Conservation (phyloP, 1,140 invertebrate species). For the Ostrea denselamellosa region DNA sequence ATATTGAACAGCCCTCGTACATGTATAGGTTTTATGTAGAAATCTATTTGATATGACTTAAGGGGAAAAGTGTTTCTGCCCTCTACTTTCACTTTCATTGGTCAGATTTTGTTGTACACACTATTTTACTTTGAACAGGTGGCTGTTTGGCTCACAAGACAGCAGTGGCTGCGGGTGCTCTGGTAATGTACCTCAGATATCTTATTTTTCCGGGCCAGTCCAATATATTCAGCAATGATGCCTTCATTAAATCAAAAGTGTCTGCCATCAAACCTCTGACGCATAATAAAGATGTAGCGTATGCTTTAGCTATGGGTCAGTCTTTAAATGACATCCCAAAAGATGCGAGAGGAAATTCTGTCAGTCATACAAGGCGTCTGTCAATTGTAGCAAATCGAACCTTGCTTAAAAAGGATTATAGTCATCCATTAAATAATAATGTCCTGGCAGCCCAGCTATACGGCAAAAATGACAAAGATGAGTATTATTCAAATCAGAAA, state of each 20-base stretch:
- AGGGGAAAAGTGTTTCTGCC: too few relatives aligned
- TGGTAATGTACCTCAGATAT: constrained; percentile 73
- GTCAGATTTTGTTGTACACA: neutral
- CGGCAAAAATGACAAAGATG: constrained; percentile 50
- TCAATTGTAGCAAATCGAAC: constrained; percentile 14
- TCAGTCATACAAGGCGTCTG: constrained; percentile 6
- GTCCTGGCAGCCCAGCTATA: constrained; percentile 46
- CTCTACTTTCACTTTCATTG: neutral
- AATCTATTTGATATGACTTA: too few relatives aligned
- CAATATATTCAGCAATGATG: constrained; percentile 49
- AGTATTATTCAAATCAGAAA: constrained; percentile 50
- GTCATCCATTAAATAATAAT: constrained; percentile 49
- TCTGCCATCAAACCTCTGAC: constrained; percentile 53
- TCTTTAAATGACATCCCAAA: neutral
- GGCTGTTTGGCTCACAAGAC: constrained; percentile 75
- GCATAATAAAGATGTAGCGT: constrained; percentile 4
- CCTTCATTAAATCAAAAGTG: constrained; percentile 47
- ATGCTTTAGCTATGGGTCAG: constrained; percentile 34
- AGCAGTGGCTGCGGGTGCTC: constrained; percentile 72
- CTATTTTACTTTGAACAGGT: constrained; percentile 57
- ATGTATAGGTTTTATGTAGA: too few relatives aligned
- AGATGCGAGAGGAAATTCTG: neutral
- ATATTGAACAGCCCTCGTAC: too few relatives aligned
- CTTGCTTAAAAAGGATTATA: constrained; percentile 37
- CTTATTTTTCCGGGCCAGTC: constrained; percentile 67